Percentiles rank a stretch among this genome's conserved stretches.
Conservation (phyloP, 2,113 vertebrate species). For the Ascaphus truei region DNA sequence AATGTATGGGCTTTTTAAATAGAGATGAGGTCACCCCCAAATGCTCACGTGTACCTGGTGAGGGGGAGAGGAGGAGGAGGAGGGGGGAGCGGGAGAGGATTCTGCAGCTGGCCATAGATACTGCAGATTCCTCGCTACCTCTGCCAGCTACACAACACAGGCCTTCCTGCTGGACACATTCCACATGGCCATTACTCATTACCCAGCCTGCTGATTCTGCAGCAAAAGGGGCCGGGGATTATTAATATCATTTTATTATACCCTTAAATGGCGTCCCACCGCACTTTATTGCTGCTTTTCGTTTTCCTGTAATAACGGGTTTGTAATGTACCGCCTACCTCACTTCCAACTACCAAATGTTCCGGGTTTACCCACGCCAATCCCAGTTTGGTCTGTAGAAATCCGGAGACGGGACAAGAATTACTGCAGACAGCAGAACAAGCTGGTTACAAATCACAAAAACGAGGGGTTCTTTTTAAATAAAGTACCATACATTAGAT, state of each 20-base stretch:
- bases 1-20: slow-evolving; percentile 50
- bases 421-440: background rate
- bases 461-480: too few relatives aligned
- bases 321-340: background rate
- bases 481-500: too few relatives aligned
- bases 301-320: slow-evolving; percentile 13
- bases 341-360: background rate
- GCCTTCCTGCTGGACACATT: slow-evolving; percentile 7
- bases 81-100: slow-evolving; percentile 36
- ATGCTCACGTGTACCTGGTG: slow-evolving; percentile 43
- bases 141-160: slow-evolving; percentile 14
- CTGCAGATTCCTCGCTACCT: slow-evolving; percentile 37
- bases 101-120: slow-evolving; percentile 46
- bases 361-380: background rate
- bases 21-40: slow-evolving; percentile 55
- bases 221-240: slow-evolving; percentile 44
- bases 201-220: slow-evolving; percentile 47
- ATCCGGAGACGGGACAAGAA: background rate
- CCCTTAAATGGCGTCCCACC: slow-evolving; percentile 19
- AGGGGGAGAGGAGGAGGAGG: slow-evolving; percentile 27
- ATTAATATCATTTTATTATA: slow-evolving; percentile 37
- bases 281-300: slow-evolving; percentile 7
- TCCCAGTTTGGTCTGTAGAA: slow-evolving; percentile 1
- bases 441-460: too few relatives aligned
- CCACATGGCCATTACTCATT: slow-evolving; percentile 43